Base-by-base conservation (phyloP, 92 coral and sea anemone species). In the Galaxea fascicularis region DNA sequence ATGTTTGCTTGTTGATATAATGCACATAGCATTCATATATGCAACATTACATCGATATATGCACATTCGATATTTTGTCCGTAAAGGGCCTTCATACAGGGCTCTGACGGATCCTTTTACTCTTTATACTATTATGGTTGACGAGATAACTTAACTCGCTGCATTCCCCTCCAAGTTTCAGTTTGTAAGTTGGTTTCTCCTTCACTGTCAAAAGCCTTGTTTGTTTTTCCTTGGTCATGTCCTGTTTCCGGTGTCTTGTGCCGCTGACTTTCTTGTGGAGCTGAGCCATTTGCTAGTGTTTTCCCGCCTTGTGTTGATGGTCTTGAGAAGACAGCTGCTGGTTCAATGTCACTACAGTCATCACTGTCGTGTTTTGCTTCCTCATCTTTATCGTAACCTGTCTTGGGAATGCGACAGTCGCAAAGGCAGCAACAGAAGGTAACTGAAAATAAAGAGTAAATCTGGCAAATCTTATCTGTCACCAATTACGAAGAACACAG, bases 321-420 rank as follows among this genome's bases (percentile, higher is more conserved):
- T 71, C 45, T 45, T 10, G 44, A 21, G 24, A 22, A 21, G 9
- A 69, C 71, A 49, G 30, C 80, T 62, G 80, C 62, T 47, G 90
- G 83, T 13, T 89, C 90, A 7, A 15, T 57, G 29, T 80, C 90
- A 28, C 84, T 88, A 71, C 80, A 71, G 58, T 87, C 71, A 54
- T 81, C 91, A 54, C 73, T 71, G 45, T 71, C 90, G 14, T 86
- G 89, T 51, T 87, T 20, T 15, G 62, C 82, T 21, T 72, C 73
- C 52, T 47, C 65, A 13, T 91, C 65, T 51, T 82, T 79, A 58
- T 87, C 85, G 71, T 78, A 71, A 8, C 78, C 82, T 26, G 84
- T 82, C 82, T 89, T 91, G 62, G 94, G 94, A 44, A 91, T 73
- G 44, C 94, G 94, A 56, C 92, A 91, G 85, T 91, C 94, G 21